Conservation (phyloP, 2,797 vertebrate genomes). For the Aphelocoma californica region DNA sequence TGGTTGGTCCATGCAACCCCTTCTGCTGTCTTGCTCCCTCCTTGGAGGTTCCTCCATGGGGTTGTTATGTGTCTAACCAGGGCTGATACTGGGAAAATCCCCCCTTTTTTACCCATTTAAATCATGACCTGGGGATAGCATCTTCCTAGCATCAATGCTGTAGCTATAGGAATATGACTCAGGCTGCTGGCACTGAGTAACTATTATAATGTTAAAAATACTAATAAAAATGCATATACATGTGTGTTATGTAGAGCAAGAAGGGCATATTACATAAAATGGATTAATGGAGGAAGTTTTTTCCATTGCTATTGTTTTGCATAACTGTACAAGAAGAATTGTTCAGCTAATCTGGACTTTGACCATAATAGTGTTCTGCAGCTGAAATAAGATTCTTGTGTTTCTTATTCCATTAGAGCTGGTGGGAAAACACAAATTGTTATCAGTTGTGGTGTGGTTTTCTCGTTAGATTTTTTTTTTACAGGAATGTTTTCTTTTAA, state of each 20-base stretch:
- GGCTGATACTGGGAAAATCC: not conserved
- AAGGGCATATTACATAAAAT: conserved; percentile 36
- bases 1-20: not conserved
- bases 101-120: not conserved
- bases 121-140: not conserved
- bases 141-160: not conserved
- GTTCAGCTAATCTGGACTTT: conserved; percentile 44
- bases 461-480: not conserved
- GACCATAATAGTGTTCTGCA: conserved; percentile 47
- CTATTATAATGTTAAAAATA: not conserved
- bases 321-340: conserved; percentile 55
- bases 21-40: not conserved
- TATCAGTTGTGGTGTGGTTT: not conserved
- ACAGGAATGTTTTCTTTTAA: not conserved
- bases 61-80: not conserved
- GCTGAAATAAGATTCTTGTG: conserved; percentile 44
- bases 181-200: not conserved
- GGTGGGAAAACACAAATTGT: conserved; percentile 1
- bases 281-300: conserved; percentile 57
- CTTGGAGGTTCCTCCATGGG: rapidly evolving
- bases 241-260: conserved; percentile 29
- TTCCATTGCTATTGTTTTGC: conserved; percentile 54
- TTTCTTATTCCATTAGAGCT: conserved; percentile 42
- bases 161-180: not conserved
- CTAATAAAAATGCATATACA: not conserved